A percentile compares a stretch with the other conserved stretches of the same genome.
These are phyloP conservation scores for Drosophila chauvacae DNA, from an alignment of 1,140 invertebrate species.

Conservation along the genomic window DNA sequence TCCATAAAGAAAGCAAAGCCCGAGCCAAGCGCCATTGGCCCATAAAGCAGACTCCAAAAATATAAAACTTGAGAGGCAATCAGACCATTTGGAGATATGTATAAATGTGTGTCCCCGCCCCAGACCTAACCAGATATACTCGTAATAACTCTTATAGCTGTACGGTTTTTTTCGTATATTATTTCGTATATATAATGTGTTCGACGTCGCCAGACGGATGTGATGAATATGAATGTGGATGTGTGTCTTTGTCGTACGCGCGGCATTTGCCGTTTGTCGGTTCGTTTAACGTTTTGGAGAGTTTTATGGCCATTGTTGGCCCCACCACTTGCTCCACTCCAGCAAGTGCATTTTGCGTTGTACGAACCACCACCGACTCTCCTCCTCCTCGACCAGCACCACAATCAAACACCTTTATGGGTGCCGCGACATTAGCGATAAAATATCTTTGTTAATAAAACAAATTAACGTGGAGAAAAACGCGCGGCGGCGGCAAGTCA, in stretches of 20 bases:
- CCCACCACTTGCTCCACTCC: constrained; percentile 17
- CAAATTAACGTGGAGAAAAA: constrained; percentile 62
- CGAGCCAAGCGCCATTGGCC: constrained; percentile 53
- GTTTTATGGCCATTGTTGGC: constrained; percentile 68
- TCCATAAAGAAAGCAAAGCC: constrained; percentile 71
- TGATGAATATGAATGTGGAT: constrained; percentile 59
- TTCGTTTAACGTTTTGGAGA: constrained; percentile 72
- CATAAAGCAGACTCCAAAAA: constrained; percentile 65
- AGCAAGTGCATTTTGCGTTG: constrained; percentile 74
- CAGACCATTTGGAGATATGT: constrained; percentile 48
- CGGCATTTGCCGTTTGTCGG: constrained; percentile 58
- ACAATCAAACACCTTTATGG: constrained; percentile 61
- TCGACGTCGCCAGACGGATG: constrained; percentile 52
- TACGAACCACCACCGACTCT: constrained; percentile 19
- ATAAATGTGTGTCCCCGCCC: constrained; percentile 13
- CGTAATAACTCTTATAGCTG: constrained; percentile 26
- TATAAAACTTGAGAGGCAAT: constrained; percentile 59
- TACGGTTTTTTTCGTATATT: constrained; percentile 17
- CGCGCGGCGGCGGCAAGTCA: constrained; percentile 24
- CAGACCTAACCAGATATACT: constrained; percentile 24
- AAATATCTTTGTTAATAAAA: constrained; percentile 80
- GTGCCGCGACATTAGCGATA: constrained; percentile 71
- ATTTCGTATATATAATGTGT: constrained; percentile 7
- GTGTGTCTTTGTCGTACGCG: constrained; percentile 61
- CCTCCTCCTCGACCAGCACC: constrained; percentile 14